phyloP scores from a whole-genome alignment of 2,888 invertebrate genomes.

The Leucoptera coffeella region DNA sequence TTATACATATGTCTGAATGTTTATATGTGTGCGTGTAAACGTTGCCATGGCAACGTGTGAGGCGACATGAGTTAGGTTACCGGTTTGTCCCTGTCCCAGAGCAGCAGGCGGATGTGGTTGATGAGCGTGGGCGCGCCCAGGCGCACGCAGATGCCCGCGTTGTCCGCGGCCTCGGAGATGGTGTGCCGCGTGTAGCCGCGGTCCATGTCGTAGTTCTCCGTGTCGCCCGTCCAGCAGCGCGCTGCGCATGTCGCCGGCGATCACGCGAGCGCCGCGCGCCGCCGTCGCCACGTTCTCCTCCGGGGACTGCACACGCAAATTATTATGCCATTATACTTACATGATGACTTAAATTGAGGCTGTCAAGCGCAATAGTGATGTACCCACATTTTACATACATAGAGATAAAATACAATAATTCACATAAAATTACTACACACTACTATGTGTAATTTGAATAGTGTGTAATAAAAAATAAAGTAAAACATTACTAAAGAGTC shows the following conservation, averaged over 20 bases:
- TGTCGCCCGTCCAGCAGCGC: conserved; percentile 88
- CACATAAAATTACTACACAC: no score
- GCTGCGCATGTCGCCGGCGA: conserved; percentile 84
- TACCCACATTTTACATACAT: no score
- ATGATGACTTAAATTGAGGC: no score
- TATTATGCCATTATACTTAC: no score
- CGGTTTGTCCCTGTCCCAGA: conserved; percentile 93
- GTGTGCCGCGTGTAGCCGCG: conserved; percentile 85
- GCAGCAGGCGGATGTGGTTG: conserved; percentile 78
- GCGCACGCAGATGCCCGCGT: conserved; percentile 68
- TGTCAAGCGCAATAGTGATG: no score
- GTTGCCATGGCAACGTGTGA: no score
- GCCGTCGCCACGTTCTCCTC: conserved; percentile 89
- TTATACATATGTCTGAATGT: no score
- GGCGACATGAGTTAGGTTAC: neutral
- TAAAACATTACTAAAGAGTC: no score
- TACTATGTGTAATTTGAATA: no score
- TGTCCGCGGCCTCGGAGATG: conserved; percentile 74
- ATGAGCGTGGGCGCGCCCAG: conserved; percentile 73
- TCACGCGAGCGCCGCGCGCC: conserved; percentile 76
- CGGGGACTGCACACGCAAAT: conserved; percentile 67
- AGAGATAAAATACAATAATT: no score
- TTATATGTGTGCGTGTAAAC: no score
- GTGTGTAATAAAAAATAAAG: no score
- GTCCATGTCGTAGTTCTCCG: conserved; percentile 85